phyloP scores from a whole-genome alignment of 2,113 vertebrate species.

The Platycercus adscitus region DNA sequence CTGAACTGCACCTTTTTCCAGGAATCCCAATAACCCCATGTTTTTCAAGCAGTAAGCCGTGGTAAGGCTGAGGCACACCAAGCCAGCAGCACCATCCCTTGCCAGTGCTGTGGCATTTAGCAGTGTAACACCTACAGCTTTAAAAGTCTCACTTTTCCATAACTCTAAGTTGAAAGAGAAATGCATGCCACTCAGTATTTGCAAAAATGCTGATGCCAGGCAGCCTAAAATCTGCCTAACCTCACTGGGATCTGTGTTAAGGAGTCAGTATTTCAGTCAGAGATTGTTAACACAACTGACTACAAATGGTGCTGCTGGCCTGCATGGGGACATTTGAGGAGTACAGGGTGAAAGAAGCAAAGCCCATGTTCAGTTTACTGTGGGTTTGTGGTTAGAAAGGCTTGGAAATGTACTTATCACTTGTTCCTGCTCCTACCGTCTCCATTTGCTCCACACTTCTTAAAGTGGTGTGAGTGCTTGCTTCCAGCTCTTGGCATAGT shows the following conservation, averaged over 20 bases:
- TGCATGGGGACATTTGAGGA: not conserved
- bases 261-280: not conserved
- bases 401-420: not conserved
- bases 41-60: not conserved
- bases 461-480: not conserved
- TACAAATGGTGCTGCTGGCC: not conserved
- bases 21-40: not conserved
- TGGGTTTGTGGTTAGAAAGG: not conserved
- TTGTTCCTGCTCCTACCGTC: not conserved
- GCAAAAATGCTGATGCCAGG: not conserved
- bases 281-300: not conserved
- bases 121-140: not conserved
- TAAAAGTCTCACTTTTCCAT: not conserved
- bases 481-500: not conserved
- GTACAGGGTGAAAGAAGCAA: not conserved
- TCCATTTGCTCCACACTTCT: not conserved
- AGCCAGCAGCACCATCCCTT: not conserved
- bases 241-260: not conserved
- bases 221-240: not conserved
- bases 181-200: not conserved
- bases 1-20: not conserved
- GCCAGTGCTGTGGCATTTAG: not conserved
- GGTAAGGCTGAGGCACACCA: not conserved
- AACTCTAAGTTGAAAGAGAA: not conserved
- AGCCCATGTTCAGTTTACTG: not conserved